A percentile compares a stretch with the other conserved stretches of the same genome.
Evolutionary conservation across 2,797 vertebrate species (phyloP).

Genomic region (Myiotriccus ornatus): DNA sequence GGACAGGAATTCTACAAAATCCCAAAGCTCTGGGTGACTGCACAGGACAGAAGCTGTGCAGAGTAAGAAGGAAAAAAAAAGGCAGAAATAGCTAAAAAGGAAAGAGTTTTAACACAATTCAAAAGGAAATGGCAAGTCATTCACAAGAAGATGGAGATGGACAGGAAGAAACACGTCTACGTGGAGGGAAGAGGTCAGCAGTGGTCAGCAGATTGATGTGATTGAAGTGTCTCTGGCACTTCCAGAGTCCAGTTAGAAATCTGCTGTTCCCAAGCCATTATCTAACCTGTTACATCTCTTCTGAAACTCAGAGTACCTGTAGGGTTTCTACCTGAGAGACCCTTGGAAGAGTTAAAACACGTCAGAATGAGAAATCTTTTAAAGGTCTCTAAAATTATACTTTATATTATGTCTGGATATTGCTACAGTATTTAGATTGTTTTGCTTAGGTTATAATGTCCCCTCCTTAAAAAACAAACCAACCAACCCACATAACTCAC

Average conservation of each 20-base stretch:
- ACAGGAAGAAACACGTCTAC: slow-evolving; percentile 20
- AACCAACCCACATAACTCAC: not conserved
- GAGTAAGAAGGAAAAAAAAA: not conserved
- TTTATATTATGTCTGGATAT: not conserved
- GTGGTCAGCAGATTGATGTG: not conserved
- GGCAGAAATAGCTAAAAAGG: not conserved
- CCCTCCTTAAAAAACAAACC: not conserved
- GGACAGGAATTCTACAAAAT: not conserved
- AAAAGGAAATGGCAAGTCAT: slow-evolving; percentile 30
- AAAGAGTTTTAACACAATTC: not conserved
- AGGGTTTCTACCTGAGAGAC: not conserved
- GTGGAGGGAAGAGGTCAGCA: not conserved
- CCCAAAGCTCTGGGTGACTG: not conserved
- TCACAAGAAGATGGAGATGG: not conserved
- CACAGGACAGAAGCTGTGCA: not conserved
- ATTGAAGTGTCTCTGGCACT: not conserved
- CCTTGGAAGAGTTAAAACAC: not conserved
- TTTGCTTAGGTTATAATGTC: not conserved
- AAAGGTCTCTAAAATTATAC: not conserved
- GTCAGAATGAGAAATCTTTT: not conserved
- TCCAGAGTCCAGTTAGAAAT: not conserved
- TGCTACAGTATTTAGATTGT: not conserved
- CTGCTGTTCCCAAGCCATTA: not conserved
- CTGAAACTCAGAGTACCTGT: not conserved
- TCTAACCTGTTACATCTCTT: not conserved